Percentiles rank a stretch among this genome's conserved stretches.
phyloP scores from a whole-genome alignment of 2,113 vertebrate genomes.

The Salminus brasiliensis region DNA sequence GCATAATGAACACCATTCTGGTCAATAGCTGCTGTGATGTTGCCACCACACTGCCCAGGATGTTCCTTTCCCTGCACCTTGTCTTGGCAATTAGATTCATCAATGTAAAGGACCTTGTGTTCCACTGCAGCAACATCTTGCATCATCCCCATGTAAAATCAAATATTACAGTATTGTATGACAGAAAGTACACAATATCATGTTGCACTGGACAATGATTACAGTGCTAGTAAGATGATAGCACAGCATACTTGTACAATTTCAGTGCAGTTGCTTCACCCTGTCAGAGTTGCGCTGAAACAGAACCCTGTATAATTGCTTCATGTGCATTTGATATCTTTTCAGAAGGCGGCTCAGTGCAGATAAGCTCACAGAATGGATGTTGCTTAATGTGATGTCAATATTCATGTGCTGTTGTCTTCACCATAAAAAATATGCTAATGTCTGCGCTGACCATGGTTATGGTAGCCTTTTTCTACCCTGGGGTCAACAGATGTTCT shows the following conservation, averaged over 20 bases:
- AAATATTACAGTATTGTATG: slow-evolving; percentile 8
- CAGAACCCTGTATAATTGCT: background rate
- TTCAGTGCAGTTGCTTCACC: background rate
- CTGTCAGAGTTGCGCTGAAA: slow-evolving; percentile 1
- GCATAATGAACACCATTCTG: background rate
- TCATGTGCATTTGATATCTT: background rate
- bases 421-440: background rate
- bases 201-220: background rate
- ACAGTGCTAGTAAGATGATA: background rate
- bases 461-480: background rate
- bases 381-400: background rate
- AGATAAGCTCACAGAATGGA: background rate
- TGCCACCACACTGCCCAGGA: background rate
- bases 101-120: background rate
- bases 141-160: background rate
- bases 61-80: background rate
- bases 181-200: background rate
- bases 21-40: background rate
- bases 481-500: background rate
- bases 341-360: background rate
- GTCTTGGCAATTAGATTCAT: background rate
- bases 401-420: background rate
- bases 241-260: background rate
- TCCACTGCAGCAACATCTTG: background rate
- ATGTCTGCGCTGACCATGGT: background rate